Conservation (phyloP, 2,888 invertebrate species). For the Molorchus minor region DNA sequence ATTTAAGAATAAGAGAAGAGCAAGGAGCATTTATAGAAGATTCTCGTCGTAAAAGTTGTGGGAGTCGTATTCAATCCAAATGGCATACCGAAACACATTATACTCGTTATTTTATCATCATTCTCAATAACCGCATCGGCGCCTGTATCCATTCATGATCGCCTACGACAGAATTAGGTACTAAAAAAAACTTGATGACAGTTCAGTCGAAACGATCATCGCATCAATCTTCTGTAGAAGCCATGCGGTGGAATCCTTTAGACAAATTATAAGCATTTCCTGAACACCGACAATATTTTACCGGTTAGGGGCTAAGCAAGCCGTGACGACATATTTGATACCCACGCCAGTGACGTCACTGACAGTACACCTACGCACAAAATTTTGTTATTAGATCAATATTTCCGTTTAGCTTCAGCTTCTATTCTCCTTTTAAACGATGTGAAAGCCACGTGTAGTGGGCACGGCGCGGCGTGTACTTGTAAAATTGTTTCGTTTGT, state of each 20-base stretch:
- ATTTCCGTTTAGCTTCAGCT: constrained; percentile 14
- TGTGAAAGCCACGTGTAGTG: constrained; percentile 3
- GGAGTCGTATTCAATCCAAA: no score
- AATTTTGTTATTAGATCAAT: constrained; percentile 31
- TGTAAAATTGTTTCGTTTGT: no score
- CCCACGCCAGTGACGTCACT: constrained; percentile 25
- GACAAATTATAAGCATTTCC: constrained; percentile 30
- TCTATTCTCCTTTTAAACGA: constrained; percentile 6
- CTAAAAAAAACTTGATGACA: background rate
- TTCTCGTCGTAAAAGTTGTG: no score
- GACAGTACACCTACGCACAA: constrained; percentile 15
- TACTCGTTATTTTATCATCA: background rate
- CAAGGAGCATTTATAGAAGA: no score
- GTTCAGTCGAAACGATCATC: background rate
- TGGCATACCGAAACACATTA: background rate
- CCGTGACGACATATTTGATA: constrained; percentile 25
- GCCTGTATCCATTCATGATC: background rate
- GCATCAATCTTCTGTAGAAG: constrained; percentile 13
- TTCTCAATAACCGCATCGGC: background rate
- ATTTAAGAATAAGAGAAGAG: no score
- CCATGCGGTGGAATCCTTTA: constrained; percentile 24
- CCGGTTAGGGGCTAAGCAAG: constrained; percentile 14
- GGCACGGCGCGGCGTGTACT: background rate
- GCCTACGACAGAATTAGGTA: background rate
- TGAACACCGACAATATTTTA: constrained; percentile 28